Conservation (phyloP, 2,888 invertebrate genomes). For the Cheilosia urbana region DNA sequence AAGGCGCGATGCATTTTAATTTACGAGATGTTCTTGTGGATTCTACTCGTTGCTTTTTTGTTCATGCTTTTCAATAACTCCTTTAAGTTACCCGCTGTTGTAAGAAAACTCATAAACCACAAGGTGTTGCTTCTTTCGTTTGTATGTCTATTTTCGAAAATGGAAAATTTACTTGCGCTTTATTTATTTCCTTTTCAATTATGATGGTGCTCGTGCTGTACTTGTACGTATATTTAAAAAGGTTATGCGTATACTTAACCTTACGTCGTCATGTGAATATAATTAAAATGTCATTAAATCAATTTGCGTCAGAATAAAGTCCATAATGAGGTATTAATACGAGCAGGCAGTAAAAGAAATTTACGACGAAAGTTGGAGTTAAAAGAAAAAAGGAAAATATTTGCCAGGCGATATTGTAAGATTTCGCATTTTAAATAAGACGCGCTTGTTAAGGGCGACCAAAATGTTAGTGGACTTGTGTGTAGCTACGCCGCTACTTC, state of each 20-base stretch:
- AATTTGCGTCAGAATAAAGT: conserved; percentile 64
- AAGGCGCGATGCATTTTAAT: conserved; percentile 75
- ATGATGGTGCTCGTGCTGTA: conserved; percentile 22
- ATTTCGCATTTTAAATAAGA: too few relatives aligned
- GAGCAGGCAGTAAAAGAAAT: conserved; percentile 4
- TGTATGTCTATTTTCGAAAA: conserved; percentile 33
- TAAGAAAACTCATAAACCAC: conserved; percentile 64
- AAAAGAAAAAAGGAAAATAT: too few relatives aligned
- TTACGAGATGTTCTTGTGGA: conserved; percentile 71
- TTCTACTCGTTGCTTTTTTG: conserved; percentile 24
- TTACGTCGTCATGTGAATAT: conserved; percentile 65
- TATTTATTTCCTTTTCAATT: conserved; percentile 43
- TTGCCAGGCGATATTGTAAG: too few relatives aligned
- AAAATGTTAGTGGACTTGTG: too few relatives aligned
- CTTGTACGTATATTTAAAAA: conserved; percentile 31
- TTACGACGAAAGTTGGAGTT: too few relatives aligned
- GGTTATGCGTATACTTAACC: conserved; percentile 72
- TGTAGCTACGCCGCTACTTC: too few relatives aligned
- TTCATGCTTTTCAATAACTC: conserved; percentile 48
- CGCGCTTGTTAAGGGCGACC: too few relatives aligned
- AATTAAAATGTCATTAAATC: conserved; percentile 74
- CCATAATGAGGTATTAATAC: conserved; percentile 44
- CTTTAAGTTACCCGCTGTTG: conserved; percentile 56
- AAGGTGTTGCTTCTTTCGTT: conserved; percentile 61
- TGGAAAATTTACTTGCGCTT: conserved; percentile 34